phyloP scores from a whole-genome alignment of 1,140 invertebrate genomes.

The Drosophila lowei region DNA sequence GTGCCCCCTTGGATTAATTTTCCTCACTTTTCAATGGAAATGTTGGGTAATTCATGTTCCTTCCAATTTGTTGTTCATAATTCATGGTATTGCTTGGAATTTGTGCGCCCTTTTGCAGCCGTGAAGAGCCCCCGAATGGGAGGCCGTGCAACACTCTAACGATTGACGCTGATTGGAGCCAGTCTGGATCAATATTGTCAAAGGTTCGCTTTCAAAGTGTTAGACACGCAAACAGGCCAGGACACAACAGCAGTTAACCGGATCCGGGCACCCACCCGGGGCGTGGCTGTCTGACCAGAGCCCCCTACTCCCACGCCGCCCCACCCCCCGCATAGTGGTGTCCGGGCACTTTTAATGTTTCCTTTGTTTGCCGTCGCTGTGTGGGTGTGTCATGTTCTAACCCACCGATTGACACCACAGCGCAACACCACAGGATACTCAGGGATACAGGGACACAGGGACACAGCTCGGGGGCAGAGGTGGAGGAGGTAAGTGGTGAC shows the following conservation, averaged over 20 bases:
- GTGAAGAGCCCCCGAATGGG: slow-evolving; percentile 2
- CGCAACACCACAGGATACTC: no score
- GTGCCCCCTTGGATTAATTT: no score
- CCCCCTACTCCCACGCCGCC: no score
- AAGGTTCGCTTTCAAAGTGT: slow-evolving; percentile 25
- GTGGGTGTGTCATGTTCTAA: slow-evolving; percentile 20
- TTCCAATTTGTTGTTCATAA: neutral
- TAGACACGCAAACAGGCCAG: slow-evolving; percentile 36
- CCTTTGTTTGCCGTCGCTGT: slow-evolving; percentile 66
- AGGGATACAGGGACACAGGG: neutral
- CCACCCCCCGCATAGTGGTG: slow-evolving; percentile 31
- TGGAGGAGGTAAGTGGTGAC: slow-evolving; percentile 31
- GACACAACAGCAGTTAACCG: slow-evolving; percentile 22
- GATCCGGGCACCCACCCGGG: slow-evolving; percentile 10
- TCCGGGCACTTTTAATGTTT: slow-evolving; percentile 10
- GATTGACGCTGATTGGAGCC: slow-evolving; percentile 44
- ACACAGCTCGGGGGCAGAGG: slow-evolving; percentile 2
- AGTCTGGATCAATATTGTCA: slow-evolving; percentile 33
- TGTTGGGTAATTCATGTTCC: no score
- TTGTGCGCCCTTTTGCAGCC: neutral
- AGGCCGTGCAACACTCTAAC: slow-evolving; percentile 1
- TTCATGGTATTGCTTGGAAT: neutral
- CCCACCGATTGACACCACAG: slow-evolving; percentile 13
- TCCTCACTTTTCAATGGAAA: no score
- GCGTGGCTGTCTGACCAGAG: slow-evolving; percentile 19